These are phyloP conservation scores for Campylomormyrus numenius DNA, from an alignment of 2,113 vertebrate species.

Conservation along the genomic window DNA sequence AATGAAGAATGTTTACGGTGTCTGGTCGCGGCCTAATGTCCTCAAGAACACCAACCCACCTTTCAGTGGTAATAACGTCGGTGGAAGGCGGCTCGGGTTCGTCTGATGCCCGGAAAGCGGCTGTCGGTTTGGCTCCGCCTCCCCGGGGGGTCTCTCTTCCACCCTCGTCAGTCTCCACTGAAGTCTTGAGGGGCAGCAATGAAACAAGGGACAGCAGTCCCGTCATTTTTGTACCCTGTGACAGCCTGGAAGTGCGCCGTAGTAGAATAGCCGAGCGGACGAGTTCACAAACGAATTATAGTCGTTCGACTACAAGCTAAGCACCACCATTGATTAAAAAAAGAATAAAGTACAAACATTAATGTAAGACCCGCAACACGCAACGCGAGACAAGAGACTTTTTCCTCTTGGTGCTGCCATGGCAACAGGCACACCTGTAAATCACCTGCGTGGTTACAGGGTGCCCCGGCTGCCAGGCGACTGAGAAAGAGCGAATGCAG, in stretches of 20 bases:
- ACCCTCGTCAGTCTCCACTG: constrained; percentile 57
- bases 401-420: constrained; percentile 60
- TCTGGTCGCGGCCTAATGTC: neutral
- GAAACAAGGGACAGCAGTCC: constrained; percentile 79
- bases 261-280: neutral
- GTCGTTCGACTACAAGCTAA: neutral
- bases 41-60: constrained; percentile 57
- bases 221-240: constrained; percentile 63
- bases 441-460: constrained; percentile 23
- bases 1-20: neutral
- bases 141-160: constrained; percentile 31
- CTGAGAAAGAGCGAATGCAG: neutral
- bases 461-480: constrained; percentile 44
- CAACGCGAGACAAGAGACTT: constrained; percentile 32
- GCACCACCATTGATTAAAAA: neutral
- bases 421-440: constrained; percentile 64
- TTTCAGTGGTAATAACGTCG: constrained; percentile 65
- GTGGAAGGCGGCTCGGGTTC: constrained; percentile 46
- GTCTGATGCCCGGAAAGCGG: constrained; percentile 11
- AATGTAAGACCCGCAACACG: neutral
- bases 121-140: neutral
- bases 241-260: neutral
- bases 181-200: constrained; percentile 68
- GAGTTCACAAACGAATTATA: constrained; percentile 23
- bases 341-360: neutral